A percentile compares a stretch with the other conserved stretches of the same genome.
Conservation (phyloP, 2,888 invertebrate genomes). For the Apomyelois bistriatella region DNA sequence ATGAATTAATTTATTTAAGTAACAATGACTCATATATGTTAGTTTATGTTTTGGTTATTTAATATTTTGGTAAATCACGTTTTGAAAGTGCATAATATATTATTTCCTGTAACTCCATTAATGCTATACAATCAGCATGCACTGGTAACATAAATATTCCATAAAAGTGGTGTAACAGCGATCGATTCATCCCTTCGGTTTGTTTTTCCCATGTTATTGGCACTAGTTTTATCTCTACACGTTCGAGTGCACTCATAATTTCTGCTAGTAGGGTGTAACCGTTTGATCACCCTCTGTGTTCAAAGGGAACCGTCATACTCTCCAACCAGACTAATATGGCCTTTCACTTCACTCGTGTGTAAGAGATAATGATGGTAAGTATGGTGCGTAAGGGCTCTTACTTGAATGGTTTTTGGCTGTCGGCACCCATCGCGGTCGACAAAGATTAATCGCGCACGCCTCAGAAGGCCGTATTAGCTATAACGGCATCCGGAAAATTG, state of each 20-base stretch:
- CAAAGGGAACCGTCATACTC: constrained; percentile 45
- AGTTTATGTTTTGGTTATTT: too few relatives aligned
- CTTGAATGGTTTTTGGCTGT: constrained; percentile 48
- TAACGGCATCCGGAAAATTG: constrained; percentile 74
- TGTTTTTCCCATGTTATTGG: constrained; percentile 23
- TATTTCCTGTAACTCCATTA: neutral
- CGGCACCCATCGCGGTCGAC: constrained; percentile 64
- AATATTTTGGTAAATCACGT: too few relatives aligned
- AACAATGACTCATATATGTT: too few relatives aligned
- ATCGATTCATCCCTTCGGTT: constrained; percentile 11
- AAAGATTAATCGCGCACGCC: constrained; percentile 70
- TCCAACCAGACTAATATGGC: constrained; percentile 35
- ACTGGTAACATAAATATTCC: neutral
- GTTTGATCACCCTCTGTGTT: constrained; percentile 44
- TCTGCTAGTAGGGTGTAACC: constrained; percentile 40
- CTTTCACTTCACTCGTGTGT: constrained; percentile 26
- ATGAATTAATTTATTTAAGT: too few relatives aligned
- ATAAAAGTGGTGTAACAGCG: neutral
- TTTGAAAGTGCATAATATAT: too few relatives aligned
- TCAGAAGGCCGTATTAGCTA: constrained; percentile 69
- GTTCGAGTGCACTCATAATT: constrained; percentile 53
- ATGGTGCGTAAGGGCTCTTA: constrained; percentile 45
- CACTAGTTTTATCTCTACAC: constrained; percentile 44
- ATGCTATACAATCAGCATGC: neutral
- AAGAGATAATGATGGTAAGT: constrained; percentile 42